phyloP scores from a whole-genome alignment of 2,888 invertebrate species.

The Copidosoma aretas region DNA sequence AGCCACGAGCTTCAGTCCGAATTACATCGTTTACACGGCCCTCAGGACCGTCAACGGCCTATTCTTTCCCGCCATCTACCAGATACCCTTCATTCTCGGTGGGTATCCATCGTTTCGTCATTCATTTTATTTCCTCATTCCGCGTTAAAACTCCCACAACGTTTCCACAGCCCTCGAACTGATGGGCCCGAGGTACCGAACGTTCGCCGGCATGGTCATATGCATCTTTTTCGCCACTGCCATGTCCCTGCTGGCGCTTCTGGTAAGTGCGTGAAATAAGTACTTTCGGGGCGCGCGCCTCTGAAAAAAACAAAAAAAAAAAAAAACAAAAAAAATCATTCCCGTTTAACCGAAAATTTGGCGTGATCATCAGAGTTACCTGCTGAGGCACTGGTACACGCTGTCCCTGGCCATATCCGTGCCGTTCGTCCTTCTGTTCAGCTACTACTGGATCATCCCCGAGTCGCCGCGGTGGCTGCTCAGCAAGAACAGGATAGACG shows the following conservation, averaged over 20 bases:
- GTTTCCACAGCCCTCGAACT: slow-evolving; percentile 65
- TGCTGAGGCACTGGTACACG: slow-evolving; percentile 69
- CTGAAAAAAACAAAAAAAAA: too few relatives aligned
- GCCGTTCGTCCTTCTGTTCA: slow-evolving; percentile 69
- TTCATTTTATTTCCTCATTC: not conserved
- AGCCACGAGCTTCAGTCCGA: slow-evolving; percentile 68
- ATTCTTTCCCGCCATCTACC: slow-evolving; percentile 73
- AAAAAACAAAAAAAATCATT: not conserved
- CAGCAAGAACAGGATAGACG: slow-evolving; percentile 70
- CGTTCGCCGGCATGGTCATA: slow-evolving; percentile 71
- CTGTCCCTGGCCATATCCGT: slow-evolving; percentile 70
- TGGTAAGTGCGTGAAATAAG: slow-evolving; percentile 64
- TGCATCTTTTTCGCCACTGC: slow-evolving; percentile 72
- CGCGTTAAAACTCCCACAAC: too few relatives aligned
- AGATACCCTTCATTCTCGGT: slow-evolving; percentile 73
- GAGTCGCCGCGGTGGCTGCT: slow-evolving; percentile 76
- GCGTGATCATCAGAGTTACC: slow-evolving; percentile 63
- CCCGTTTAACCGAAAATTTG: slow-evolving; percentile 5
- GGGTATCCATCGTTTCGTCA: slow-evolving; percentile 35
- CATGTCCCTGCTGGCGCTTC: slow-evolving; percentile 69
- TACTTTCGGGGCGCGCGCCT: too few relatives aligned
- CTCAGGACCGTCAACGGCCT: slow-evolving; percentile 69
- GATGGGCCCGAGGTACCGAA: slow-evolving; percentile 71
- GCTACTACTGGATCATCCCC: slow-evolving; percentile 73
- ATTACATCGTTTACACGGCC: slow-evolving; percentile 68